A percentile compares a stretch with the other conserved stretches of the same genome.
phyloP scores from a whole-genome alignment of 2,888 invertebrate genomes.

The Helleia helle region DNA sequence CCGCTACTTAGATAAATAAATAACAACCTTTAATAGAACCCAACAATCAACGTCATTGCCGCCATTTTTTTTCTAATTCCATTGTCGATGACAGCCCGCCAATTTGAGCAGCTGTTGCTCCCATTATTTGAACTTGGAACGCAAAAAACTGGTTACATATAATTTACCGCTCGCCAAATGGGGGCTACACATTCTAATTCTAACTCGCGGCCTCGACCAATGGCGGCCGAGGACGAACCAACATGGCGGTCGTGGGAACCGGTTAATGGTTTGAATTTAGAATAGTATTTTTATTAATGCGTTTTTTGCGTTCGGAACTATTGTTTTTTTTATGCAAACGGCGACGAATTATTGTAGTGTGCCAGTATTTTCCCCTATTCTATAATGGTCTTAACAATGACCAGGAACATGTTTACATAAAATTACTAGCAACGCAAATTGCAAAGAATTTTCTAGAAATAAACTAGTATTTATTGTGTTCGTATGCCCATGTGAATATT shows the following conservation, averaged over 20 bases:
- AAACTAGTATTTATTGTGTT: too few species aligned
- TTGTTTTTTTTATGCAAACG: constrained; percentile 35
- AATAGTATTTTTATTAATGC: constrained; percentile 69
- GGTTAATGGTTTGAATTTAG: constrained; percentile 73
- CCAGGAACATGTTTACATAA: not conserved
- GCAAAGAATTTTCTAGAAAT: too few species aligned
- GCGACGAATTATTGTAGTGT: constrained; percentile 19
- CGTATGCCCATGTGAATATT: too few species aligned
- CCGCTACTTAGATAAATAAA: constrained; percentile 18
- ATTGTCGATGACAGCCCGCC: constrained; percentile 28
- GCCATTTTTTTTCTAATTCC: constrained; percentile 29
- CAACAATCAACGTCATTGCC: constrained; percentile 19
- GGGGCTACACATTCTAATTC: constrained; percentile 73
- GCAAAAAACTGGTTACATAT: constrained; percentile 58
- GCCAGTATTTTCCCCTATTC: not conserved
- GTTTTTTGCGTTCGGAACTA: constrained; percentile 48
- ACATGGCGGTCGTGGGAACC: constrained; percentile 73
- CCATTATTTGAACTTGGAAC: constrained; percentile 56
- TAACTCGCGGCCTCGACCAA: constrained; percentile 68
- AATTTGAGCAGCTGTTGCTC: constrained; percentile 52
- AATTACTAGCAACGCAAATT: too few species aligned
- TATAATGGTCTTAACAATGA: not conserved
- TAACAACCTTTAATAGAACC: constrained; percentile 16
- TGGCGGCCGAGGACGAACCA: constrained; percentile 67
- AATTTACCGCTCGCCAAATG: constrained; percentile 70